A percentile compares a stretch with the other conserved stretches of the same genome.
Evolutionary conservation across 2,888 invertebrate genomes (phyloP).

Genomic region (Miltochrista miniata): DNA sequence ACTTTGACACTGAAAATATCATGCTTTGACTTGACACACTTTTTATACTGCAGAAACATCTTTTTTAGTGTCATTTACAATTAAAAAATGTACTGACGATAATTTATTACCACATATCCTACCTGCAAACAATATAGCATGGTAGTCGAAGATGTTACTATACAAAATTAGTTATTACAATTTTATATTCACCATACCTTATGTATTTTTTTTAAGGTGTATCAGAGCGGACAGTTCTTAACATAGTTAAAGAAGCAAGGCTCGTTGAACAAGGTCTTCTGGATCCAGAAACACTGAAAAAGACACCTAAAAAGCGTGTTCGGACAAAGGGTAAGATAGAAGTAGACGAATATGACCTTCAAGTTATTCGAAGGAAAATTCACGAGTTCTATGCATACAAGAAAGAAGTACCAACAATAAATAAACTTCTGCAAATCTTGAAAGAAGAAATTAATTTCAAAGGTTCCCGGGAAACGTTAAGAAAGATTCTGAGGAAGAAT

Average conservation of each 20-base stretch:
- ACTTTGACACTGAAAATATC: too few species aligned
- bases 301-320: slow-evolving; percentile 70
- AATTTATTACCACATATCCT: too few species aligned
- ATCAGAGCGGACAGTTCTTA: slow-evolving; percentile 73
- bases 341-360: slow-evolving; percentile 73
- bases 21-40: too few species aligned
- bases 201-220: slow-evolving; percentile 51
- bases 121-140: too few species aligned
- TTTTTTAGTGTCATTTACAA: too few species aligned
- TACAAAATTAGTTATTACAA: too few species aligned
- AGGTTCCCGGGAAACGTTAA: slow-evolving; percentile 72
- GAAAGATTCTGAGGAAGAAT: slow-evolving; percentile 74
- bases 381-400: slow-evolving; percentile 79
- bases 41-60: too few species aligned
- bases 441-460: slow-evolving; percentile 77
- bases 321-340: slow-evolving; percentile 76
- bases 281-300: slow-evolving; percentile 73
- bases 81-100: too few species aligned
- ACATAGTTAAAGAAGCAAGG: slow-evolving; percentile 75
- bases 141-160: too few species aligned
- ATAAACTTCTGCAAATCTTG: slow-evolving; percentile 71
- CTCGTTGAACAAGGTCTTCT: slow-evolving; percentile 73
- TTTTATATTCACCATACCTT: too few species aligned
- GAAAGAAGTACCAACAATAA: slow-evolving; percentile 77
- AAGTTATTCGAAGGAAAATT: slow-evolving; percentile 73